A percentile compares a stretch with the other conserved stretches of the same genome.
Conservation (phyloP, 2,888 invertebrate species). For the Ophraella communa region DNA sequence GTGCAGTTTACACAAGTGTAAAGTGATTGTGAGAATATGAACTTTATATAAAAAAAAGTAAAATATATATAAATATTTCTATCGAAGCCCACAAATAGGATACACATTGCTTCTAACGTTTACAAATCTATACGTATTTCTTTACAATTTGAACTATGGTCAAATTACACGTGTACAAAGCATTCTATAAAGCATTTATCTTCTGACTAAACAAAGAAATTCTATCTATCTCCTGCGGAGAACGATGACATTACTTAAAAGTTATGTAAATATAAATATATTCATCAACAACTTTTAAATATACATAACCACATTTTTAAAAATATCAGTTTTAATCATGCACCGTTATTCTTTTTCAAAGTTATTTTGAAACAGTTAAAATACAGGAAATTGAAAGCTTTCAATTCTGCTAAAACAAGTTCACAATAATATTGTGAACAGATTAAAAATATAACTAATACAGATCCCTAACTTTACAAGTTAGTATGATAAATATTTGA, state of each 20-base stretch:
- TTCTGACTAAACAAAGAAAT: not conserved
- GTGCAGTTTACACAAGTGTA: constrained; percentile 33
- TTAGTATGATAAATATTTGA: too few relatives aligned
- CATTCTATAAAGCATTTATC: not conserved
- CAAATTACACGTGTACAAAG: constrained; percentile 9
- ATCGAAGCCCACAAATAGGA: constrained; percentile 46
- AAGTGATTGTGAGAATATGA: constrained; percentile 39
- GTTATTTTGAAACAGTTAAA: too few relatives aligned
- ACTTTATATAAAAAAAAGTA: constrained; percentile 35
- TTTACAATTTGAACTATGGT: constrained; percentile 24
- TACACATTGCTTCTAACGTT: constrained; percentile 34
- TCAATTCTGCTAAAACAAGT: too few relatives aligned
- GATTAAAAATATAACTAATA: too few relatives aligned
- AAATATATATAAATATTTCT: constrained; percentile 45
- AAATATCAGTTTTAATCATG: too few relatives aligned
- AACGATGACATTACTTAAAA: not conserved
- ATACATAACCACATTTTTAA: too few relatives aligned
- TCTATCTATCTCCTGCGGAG: not conserved
- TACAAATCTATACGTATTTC: constrained; percentile 28
- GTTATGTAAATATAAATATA: not conserved
- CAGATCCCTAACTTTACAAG: too few relatives aligned
- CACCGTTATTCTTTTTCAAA: too few relatives aligned
- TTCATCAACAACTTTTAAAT: too few relatives aligned
- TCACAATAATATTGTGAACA: too few relatives aligned
- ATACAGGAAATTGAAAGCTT: too few relatives aligned